Conservation (phyloP, 37 sponge, comb jelly and placozoan genomes). For the Crambe crambe region DNA sequence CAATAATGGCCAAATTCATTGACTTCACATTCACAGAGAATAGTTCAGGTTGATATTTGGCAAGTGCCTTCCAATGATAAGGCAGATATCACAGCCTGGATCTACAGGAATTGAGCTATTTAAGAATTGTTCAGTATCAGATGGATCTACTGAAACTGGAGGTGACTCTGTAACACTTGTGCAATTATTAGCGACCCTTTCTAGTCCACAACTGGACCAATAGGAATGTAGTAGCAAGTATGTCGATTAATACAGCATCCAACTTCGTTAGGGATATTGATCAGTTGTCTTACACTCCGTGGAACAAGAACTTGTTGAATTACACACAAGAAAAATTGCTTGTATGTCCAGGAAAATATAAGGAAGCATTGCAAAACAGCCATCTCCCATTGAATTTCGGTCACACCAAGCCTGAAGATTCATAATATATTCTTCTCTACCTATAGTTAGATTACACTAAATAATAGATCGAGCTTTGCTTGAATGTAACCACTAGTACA, state of each 20-base stretch:
- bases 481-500: not conserved
- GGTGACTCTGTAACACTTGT: not conserved
- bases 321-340: not conserved
- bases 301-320: not conserved
- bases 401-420: not conserved
- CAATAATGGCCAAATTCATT: too few species aligned
- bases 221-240: not conserved
- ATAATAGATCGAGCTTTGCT: not conserved
- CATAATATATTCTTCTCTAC: too few species aligned
- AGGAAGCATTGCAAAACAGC: not conserved
- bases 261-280: not conserved
- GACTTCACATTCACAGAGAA: not conserved
- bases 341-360: too few species aligned
- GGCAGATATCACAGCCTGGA: not conserved
- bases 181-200: not conserved
- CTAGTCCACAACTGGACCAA: not conserved
- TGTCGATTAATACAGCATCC: not conserved
- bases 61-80: not conserved
- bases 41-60: not conserved
- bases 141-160: not conserved
- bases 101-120: too few species aligned
- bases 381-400: not conserved
- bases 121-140: too few species aligned
- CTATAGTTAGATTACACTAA: not conserved
- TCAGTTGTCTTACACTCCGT: not conserved